Evolutionary conservation across 2,113 vertebrate genomes (phyloP).

Genomic region (Cyanocitta stelleri): DNA sequence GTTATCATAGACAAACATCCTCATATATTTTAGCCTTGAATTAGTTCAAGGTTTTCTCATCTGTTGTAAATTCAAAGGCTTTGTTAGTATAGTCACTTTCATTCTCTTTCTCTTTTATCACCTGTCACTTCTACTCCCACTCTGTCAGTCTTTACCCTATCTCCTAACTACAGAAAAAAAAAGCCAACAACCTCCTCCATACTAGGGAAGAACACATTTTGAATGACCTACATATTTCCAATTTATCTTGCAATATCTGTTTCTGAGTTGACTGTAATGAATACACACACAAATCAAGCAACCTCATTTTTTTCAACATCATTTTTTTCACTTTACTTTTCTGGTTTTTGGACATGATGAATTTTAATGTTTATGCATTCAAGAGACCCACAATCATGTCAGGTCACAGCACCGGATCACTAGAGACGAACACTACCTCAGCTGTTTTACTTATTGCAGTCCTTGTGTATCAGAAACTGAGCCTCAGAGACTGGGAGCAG

Average conservation of each 20-base stretch:
- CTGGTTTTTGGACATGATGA: background rate
- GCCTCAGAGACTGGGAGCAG: background rate
- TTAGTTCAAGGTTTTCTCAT: slow-evolving; percentile 20
- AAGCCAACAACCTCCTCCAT: background rate
- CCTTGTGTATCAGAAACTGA: background rate
- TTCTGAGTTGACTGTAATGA: background rate
- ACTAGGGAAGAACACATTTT: background rate
- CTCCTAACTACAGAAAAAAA: background rate
- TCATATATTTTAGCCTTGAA: background rate
- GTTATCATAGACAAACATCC: background rate
- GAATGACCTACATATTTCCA: background rate
- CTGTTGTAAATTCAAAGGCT: slow-evolving; percentile 26
- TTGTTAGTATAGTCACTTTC: slow-evolving; percentile 28
- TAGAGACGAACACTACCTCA: background rate
- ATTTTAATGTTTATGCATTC: background rate
- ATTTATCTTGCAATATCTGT: background rate
- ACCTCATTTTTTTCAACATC: background rate
- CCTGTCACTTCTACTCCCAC: background rate
- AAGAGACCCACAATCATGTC: background rate
- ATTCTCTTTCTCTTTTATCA: slow-evolving; percentile 29
- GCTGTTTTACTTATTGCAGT: background rate
- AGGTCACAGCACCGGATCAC: background rate
- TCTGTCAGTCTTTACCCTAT: background rate
- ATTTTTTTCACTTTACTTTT: background rate
- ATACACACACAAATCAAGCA: background rate